Conservation (phyloP, 2,888 invertebrate species). For the Alsophila aescularia region DNA sequence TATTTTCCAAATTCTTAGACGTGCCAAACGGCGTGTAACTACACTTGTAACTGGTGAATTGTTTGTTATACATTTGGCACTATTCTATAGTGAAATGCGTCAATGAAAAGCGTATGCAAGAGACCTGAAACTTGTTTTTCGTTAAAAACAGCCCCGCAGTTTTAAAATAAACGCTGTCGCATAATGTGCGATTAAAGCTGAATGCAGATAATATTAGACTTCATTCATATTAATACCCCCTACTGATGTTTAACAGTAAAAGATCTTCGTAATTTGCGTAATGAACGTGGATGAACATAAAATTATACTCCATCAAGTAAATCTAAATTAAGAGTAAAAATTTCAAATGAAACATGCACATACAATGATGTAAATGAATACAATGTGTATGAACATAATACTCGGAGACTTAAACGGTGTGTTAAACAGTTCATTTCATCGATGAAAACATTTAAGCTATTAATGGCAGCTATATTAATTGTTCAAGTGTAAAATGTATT, state of each 20-base stretch:
- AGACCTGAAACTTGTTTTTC: not conserved
- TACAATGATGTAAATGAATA: no score
- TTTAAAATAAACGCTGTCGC: constrained; percentile 2
- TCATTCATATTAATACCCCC: constrained; percentile 29
- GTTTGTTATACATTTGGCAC: not conserved
- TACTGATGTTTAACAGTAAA: constrained; percentile 21
- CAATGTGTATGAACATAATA: no score
- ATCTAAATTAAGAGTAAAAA: constrained; percentile 12
- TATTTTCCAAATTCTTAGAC: not conserved
- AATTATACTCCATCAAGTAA: constrained; percentile 12
- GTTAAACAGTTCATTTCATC: no score
- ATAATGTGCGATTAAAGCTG: constrained; percentile 5
- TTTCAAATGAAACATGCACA: no score
- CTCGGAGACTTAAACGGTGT: no score
- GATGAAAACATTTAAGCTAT: no score
- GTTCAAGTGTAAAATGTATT: no score
- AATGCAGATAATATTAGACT: constrained; percentile 13
- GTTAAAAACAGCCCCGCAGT: not conserved
- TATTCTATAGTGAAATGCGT: constrained; percentile 2
- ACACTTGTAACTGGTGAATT: not conserved
- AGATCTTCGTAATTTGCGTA: constrained; percentile 12
- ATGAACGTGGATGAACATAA: constrained; percentile 19
- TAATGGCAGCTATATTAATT: no score
- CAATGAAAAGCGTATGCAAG: constrained; percentile 4
- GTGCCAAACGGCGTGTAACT: not conserved